These are phyloP conservation scores for Brachyptera risi DNA, from an alignment of 2,888 invertebrate genomes.

Conservation along the genomic window DNA sequence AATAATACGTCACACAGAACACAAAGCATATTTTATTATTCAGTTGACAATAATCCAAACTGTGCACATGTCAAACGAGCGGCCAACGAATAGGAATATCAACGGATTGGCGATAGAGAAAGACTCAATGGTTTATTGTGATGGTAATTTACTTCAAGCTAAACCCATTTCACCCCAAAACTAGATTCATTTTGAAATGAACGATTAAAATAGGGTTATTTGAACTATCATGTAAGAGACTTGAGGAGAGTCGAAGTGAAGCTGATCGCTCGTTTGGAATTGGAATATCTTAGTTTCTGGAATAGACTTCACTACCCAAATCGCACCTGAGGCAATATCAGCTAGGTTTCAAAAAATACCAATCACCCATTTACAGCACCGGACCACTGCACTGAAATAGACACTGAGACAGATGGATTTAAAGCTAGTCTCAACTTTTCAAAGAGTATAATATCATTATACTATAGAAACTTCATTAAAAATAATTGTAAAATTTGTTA, in stretches of 20 bases:
- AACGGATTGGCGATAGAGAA: neutral
- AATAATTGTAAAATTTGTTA: no score
- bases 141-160: slow-evolving; percentile 4
- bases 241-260: neutral
- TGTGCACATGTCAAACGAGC: neutral
- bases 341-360: no score
- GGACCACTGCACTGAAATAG: no score
- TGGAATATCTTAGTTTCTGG: no score
- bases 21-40: slow-evolving; percentile 4
- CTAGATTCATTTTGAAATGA: neutral
- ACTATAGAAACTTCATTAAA: no score
- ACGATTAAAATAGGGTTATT: slow-evolving; percentile 9
- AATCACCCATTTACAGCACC: no score
- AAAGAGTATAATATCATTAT: no score
- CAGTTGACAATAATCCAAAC: neutral
- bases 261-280: no score
- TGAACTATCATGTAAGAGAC: neutral
- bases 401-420: no score
- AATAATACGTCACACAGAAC: neutral
- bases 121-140: neutral
- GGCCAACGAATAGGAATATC: neutral
- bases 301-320: no score
- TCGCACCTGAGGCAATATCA: no score
- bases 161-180: slow-evolving; percentile 15
- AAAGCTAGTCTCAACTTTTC: no score